phyloP scores from a whole-genome alignment of 2,888 invertebrate species.

The Plagodis dolabraria region DNA sequence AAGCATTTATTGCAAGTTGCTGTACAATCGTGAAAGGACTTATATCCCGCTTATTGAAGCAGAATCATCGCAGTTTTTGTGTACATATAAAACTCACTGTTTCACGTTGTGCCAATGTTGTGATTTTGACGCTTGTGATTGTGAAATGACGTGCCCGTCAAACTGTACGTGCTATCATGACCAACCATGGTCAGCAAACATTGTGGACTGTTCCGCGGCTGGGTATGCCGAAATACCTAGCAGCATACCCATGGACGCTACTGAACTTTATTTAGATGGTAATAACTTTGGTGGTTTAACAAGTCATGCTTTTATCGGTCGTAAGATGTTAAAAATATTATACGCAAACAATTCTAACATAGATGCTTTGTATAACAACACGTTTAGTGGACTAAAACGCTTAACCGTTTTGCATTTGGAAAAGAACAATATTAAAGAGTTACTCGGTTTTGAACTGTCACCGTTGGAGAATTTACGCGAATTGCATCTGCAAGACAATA shows the following conservation, averaged over 20 bases:
- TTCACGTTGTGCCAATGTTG: slow-evolving; percentile 98
- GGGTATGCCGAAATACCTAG: slow-evolving; percentile 93
- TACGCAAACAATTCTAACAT: slow-evolving; percentile 96
- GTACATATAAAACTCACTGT: slow-evolving; percentile 96
- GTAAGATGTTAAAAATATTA: slow-evolving; percentile 94
- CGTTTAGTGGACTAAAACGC: slow-evolving; percentile 94
- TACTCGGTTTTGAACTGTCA: slow-evolving; percentile 93
- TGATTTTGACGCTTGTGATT: slow-evolving; percentile 98
- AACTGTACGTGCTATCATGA: slow-evolving; percentile 98
- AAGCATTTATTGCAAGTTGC: slow-evolving; percentile 94
- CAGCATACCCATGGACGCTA: slow-evolving; percentile 97
- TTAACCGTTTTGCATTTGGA: slow-evolving; percentile 93
- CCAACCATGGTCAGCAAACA: slow-evolving; percentile 96
- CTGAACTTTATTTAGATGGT: slow-evolving; percentile 96
- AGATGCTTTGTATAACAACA: slow-evolving; percentile 93
- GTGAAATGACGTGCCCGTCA: slow-evolving; percentile 97
- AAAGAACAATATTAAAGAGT: slow-evolving; percentile 91
- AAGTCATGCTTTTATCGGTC: slow-evolving; percentile 95
- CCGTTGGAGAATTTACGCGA: slow-evolving; percentile 93
- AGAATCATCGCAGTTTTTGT: slow-evolving; percentile 95
- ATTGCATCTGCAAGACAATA: slow-evolving; percentile 94
- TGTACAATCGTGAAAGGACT: slow-evolving; percentile 93
- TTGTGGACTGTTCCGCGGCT: slow-evolving; percentile 94
- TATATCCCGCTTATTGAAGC: slow-evolving; percentile 95
- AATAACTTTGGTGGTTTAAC: slow-evolving; percentile 94